A percentile compares a stretch with the other conserved stretches of the same genome.
Evolutionary conservation across 2,888 invertebrate genomes (phyloP).

Genomic region (Microctonus brassicae): DNA sequence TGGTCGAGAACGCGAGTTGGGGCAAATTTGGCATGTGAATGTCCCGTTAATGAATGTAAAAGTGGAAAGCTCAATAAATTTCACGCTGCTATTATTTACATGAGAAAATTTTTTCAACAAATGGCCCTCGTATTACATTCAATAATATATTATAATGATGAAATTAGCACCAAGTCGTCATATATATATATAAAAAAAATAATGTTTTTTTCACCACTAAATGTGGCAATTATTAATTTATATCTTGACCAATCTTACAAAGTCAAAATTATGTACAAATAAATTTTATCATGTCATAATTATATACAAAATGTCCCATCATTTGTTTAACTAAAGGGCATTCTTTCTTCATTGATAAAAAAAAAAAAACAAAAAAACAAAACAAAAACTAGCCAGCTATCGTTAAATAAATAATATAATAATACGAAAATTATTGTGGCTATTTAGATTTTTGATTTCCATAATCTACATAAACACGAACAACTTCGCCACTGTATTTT

Average conservation of each 20-base stretch:
- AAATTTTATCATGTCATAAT: neutral
- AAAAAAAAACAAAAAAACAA: too few relatives aligned
- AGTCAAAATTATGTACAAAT: constrained; percentile 20
- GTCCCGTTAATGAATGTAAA: neutral
- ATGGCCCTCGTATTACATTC: too few relatives aligned
- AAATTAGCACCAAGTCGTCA: neutral
- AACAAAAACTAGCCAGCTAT: neutral
- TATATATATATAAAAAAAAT: constrained; percentile 11
- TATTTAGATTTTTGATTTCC: constrained; percentile 77
- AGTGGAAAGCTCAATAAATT: neutral
- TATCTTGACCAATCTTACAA: neutral
- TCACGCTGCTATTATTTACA: constrained; percentile 13
- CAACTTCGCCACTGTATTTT: constrained; percentile 92
- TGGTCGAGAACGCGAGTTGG: constrained; percentile 56
- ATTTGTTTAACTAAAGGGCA: neutral
- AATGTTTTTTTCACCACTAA: neutral
- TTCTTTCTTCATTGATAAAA: neutral
- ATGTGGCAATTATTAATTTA: neutral
- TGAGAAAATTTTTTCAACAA: neutral
- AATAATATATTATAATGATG: neutral
- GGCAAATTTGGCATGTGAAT: constrained; percentile 34
- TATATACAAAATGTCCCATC: neutral
- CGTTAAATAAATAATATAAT: constrained; percentile 18
- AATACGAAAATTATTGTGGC: constrained; percentile 35
- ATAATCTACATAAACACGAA: constrained; percentile 86